Evolutionary conservation across 2,797 vertebrate genomes (phyloP), one percentile per base, ranked within the genome.

Genomic region (Thamnophis elegans): DNA sequence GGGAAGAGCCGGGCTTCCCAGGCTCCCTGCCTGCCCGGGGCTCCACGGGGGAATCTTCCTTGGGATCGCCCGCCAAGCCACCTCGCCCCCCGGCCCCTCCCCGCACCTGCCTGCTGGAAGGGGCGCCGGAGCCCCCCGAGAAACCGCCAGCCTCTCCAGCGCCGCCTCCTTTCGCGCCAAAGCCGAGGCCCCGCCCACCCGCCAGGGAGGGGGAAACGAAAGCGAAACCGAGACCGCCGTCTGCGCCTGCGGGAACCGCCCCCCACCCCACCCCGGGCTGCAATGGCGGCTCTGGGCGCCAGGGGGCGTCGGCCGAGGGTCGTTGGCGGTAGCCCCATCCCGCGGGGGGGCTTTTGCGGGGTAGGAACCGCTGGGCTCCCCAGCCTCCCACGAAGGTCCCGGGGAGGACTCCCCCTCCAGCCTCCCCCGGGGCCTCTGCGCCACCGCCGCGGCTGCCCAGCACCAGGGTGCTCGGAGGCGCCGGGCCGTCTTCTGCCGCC

Each of bases 1-100:
- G 62, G 28, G 62, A 7, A 32, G n/a, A n/a, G 28, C 62, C 65
- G 0, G 4, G 0, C 16, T 12, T 0, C 16, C n/a, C 36, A 1
- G 1, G 0, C 25, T 1, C 2, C 2, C 42, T 42, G 42, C 11
- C 3, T 6, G 36, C 78, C 36, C 42, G 2, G 10, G 25, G 26
- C 12, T 4, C 82, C 82, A 28, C 47, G 65, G 65, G 65, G 42
- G 2, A 26, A 26, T 26, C 82, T 36, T 7, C 53, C 68, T 32
- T 4, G 4, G 10, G 13, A 8, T 13, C 42, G 42, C 22, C 89
- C 7, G 54, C 54, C 1, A 4, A 25, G 53, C 10, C 51, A 18
- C 25, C 1, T 1, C 7, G 36, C 14, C 56, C 8, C 65, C 22
- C 1, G 1, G 5, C 26, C 26, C 13, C n/a, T 16, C 14, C 60